Evolutionary conservation across 2,113 vertebrate species (phyloP).

Genomic region (Ivindomyrus marchei): DNA sequence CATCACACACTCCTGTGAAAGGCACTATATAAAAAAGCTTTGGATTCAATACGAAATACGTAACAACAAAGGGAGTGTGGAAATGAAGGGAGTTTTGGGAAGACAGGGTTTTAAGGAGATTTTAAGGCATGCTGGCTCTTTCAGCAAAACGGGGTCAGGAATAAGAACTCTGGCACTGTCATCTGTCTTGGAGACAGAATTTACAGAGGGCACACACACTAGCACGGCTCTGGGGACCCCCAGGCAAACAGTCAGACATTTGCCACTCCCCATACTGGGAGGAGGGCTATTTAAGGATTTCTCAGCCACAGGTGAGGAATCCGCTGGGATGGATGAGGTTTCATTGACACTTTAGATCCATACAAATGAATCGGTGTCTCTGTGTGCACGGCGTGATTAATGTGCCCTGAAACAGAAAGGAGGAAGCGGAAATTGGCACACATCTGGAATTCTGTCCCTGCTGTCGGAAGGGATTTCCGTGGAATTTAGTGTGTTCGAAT

Average conservation of each 20-base stretch:
- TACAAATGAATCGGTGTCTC: background rate
- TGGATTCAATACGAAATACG: background rate
- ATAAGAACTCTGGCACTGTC: background rate
- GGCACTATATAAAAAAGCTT: background rate
- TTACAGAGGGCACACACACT: background rate
- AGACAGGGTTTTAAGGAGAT: background rate
- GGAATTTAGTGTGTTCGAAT: background rate
- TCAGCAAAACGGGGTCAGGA: background rate
- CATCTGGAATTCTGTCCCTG: background rate
- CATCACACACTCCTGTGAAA: background rate
- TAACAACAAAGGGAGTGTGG: background rate
- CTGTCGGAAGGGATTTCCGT: background rate
- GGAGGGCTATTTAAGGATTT: background rate
- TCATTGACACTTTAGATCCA: background rate
- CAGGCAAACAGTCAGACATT: background rate
- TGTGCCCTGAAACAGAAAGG: background rate
- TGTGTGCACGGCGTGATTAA: background rate
- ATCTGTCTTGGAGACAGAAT: constrained; percentile 7
- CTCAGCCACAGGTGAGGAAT: background rate
- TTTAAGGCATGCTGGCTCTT: background rate
- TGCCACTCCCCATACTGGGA: background rate
- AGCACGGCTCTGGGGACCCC: background rate
- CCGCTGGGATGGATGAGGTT: background rate
- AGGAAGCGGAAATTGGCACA: background rate
- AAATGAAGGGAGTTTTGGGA: background rate